A percentile compares a stretch with the other conserved stretches of the same genome.
These are phyloP conservation scores for Lamprotornis superbus DNA, from an alignment of 2,113 vertebrate genomes.

Conservation along the genomic window DNA sequence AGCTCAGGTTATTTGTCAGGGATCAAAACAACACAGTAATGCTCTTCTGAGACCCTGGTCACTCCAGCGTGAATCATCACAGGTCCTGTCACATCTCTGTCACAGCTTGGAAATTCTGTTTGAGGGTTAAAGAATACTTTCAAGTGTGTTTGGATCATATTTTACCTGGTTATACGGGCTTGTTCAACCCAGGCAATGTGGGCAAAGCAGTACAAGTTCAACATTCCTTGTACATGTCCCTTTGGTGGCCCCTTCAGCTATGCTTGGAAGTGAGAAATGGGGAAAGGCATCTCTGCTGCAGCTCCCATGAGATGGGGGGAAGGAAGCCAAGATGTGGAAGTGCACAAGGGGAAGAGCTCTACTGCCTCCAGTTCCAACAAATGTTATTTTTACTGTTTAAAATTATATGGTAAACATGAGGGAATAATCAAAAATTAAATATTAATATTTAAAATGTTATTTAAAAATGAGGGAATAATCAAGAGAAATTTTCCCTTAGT, in stretches of 20 bases:
- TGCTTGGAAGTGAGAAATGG: not conserved
- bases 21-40: not conserved
- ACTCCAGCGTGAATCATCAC: not conserved
- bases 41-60: not conserved
- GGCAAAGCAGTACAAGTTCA: not conserved
- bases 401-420: not conserved
- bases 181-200: not conserved
- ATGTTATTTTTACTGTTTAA: not conserved
- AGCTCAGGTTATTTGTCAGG: not conserved
- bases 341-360: not conserved
- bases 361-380: not conserved
- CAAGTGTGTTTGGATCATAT: not conserved
- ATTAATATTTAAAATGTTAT: not conserved
- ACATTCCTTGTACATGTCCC: not conserved
- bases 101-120: not conserved
- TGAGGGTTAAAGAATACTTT: not conserved
- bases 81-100: not conserved
- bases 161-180: not conserved
- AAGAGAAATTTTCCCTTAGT: not conserved
- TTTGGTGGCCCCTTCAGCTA: not conserved
- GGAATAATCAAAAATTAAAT: not conserved
- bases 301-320: not conserved
- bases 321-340: not conserved
- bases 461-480: not conserved
- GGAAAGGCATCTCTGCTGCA: not conserved